phyloP scores from a whole-genome alignment of 2,797 vertebrate genomes.

The Columba guinea region DNA sequence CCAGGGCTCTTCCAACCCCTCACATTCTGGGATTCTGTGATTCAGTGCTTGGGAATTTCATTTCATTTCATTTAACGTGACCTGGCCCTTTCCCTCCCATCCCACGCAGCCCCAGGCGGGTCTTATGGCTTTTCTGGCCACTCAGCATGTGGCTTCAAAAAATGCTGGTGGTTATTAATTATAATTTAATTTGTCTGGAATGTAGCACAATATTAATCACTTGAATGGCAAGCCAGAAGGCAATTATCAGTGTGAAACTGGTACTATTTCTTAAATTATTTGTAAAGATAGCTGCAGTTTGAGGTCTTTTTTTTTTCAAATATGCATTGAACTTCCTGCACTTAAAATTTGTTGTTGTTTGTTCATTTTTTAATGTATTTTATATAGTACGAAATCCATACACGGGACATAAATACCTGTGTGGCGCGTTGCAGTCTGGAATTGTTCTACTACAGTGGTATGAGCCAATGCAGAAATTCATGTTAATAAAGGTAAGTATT shows the following conservation, averaged over 20 bases:
- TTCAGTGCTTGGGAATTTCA: neutral
- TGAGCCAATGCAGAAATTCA: slow-evolving; percentile 99
- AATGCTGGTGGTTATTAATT: neutral
- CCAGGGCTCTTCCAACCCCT: too few relatives aligned
- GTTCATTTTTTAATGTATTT: neutral
- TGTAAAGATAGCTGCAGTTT: neutral
- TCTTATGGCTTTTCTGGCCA: neutral
- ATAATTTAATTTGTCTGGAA: neutral
- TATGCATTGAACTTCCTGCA: neutral
- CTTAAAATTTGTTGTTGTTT: neutral
- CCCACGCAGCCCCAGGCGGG: neutral
- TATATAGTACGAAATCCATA: slow-evolving; percentile 93
- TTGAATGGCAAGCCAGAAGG: neutral
- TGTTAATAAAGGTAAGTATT: slow-evolving; percentile 94
- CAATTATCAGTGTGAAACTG: neutral
- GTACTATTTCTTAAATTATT: neutral
- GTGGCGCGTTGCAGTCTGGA: slow-evolving; percentile 94
- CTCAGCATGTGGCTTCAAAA: neutral
- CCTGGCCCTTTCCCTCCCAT: neutral
- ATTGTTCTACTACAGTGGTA: slow-evolving; percentile 99
- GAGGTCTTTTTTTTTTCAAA: neutral
- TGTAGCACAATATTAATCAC: neutral
- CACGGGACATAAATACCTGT: slow-evolving; percentile 96
- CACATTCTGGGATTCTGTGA: too few relatives aligned
- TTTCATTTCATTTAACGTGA: neutral